Evolutionary conservation across 2,888 invertebrate genomes (phyloP).

Genomic region (Bellardia bayeri): DNA sequence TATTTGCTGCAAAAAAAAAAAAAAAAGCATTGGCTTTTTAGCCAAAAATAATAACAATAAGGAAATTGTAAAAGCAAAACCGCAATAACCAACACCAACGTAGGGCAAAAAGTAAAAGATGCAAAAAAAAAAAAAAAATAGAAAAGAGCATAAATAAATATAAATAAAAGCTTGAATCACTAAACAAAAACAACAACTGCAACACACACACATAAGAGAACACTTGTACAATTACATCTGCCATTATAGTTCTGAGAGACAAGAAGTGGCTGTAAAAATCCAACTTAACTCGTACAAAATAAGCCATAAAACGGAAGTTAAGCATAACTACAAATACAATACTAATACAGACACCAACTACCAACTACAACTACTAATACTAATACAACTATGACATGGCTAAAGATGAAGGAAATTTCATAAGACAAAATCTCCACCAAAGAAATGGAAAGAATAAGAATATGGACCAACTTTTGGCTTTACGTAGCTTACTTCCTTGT

Average conservation of each 20-base stretch:
- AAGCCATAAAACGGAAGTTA: constrained; percentile 63
- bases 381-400: background rate
- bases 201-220: background rate
- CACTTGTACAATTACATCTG: constrained; percentile 34
- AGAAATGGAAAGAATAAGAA: constrained; percentile 29
- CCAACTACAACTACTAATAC: background rate
- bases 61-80: constrained; percentile 72
- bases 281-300: constrained; percentile 60
- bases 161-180: constrained; percentile 66
- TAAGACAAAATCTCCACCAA: constrained; percentile 27
- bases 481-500: constrained; percentile 69
- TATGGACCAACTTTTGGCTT: constrained; percentile 66
- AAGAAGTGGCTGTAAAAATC: constrained; percentile 62
- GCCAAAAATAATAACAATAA: constrained; percentile 69
- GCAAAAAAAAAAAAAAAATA: constrained; percentile 29
- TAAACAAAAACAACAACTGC: background rate
- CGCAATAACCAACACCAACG: constrained; percentile 64
- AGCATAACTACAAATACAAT: constrained; percentile 22
- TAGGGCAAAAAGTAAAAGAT: constrained; percentile 31
- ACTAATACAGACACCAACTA: background rate
- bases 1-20: constrained; percentile 14
- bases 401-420: constrained; percentile 30
- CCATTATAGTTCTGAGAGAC: constrained; percentile 55
- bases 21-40: constrained; percentile 64
- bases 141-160: constrained; percentile 48